phyloP scores from a whole-genome alignment of 2,113 vertebrate species.

The Nannospalax galili region DNA sequence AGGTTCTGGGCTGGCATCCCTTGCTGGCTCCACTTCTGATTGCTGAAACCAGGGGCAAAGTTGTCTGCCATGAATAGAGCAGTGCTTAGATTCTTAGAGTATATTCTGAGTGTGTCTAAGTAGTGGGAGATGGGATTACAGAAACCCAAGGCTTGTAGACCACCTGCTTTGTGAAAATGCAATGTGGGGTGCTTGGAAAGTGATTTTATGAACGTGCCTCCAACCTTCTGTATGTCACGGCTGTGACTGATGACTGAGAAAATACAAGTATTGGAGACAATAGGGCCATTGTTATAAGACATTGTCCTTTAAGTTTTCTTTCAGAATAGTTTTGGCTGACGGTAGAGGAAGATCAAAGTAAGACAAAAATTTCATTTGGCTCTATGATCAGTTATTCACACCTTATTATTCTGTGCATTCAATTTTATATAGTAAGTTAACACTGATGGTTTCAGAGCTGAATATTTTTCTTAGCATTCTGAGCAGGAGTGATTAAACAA shows the following conservation, averaged over 20 bases:
- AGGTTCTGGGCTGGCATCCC: not conserved
- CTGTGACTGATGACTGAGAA: slow-evolving; percentile 24
- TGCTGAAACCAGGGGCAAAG: not conserved
- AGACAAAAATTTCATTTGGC: slow-evolving; percentile 22
- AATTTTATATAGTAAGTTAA: slow-evolving; percentile 39
- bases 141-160: slow-evolving; percentile 12
- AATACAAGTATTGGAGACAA: not conserved
- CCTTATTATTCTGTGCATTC: not conserved
- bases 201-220: not conserved
- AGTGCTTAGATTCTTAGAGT: slow-evolving; percentile 55
- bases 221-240: slow-evolving; percentile 32
- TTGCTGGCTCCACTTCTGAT: not conserved
- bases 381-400: not conserved
- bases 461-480: not conserved
- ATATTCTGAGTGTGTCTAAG: slow-evolving; percentile 38
- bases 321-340: not conserved
- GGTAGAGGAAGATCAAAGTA: not conserved
- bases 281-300: not conserved
- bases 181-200: not conserved
- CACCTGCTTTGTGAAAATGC: slow-evolving; percentile 36
- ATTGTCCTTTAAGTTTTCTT: not conserved
- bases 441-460: not conserved
- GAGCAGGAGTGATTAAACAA: not conserved
- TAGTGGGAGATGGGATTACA: slow-evolving; percentile 50
- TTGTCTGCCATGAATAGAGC: slow-evolving; percentile 11